A percentile compares a stretch with the other conserved stretches of the same genome.
Conservation (phyloP, 2,113 vertebrate species). For the Myocastor coypus region DNA sequence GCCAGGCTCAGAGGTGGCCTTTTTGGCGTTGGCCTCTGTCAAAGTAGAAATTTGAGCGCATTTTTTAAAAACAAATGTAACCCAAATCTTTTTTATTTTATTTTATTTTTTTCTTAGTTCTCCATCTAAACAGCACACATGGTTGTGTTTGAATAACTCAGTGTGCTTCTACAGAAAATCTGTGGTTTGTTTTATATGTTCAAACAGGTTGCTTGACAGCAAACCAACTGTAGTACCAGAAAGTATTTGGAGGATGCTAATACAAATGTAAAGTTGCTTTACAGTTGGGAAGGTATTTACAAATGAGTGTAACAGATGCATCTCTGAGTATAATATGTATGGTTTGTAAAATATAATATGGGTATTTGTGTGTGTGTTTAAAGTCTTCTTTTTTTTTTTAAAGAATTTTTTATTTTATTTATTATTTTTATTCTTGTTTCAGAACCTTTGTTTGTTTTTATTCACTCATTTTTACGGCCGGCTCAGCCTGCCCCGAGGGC, state of each 20-base stretch:
- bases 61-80: background rate
- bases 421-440: no score
- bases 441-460: no score
- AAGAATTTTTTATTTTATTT: no score
- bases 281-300: background rate
- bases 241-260: background rate
- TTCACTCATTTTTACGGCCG: no score
- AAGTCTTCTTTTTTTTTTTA: constrained; percentile 10
- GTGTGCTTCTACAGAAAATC: background rate
- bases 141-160: background rate
- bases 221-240: background rate
- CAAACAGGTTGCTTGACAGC: background rate
- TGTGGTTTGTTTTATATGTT: background rate
- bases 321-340: background rate
- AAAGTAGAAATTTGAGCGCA: background rate
- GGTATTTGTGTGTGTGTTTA: background rate
- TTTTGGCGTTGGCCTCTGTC: background rate
- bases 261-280: background rate
- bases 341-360: background rate
- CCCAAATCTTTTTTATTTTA: background rate
- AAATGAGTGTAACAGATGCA: background rate
- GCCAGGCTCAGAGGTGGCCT: no score
- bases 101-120: background rate
- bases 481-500: no score
- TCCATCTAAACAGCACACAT: background rate